phyloP scores from a whole-genome alignment of 1,140 invertebrate species.

The Trichonephila inaurata region DNA sequence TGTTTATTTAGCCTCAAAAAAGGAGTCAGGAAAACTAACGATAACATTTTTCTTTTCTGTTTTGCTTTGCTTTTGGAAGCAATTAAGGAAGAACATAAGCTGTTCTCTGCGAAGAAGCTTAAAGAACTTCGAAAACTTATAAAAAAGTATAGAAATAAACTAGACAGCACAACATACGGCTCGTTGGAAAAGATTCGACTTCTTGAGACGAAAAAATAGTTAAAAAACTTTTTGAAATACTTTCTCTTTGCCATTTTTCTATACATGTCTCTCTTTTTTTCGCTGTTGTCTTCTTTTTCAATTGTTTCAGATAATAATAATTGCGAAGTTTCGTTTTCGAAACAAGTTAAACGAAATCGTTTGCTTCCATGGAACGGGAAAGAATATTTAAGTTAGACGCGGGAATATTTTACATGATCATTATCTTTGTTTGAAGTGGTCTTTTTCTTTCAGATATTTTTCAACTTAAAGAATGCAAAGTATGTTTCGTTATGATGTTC shows the following conservation, averaged over 20 bases:
- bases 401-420: background rate
- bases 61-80: slow-evolving; percentile 6
- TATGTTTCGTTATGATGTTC: too few species aligned
- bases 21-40: slow-evolving; percentile 18
- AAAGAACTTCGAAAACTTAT: background rate
- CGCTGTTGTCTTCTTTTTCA: background rate
- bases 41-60: background rate
- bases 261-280: background rate
- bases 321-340: background rate
- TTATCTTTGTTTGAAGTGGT: background rate
- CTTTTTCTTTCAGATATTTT: background rate
- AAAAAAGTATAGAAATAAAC: slow-evolving; percentile 8
- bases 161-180: background rate
- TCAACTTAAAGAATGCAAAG: background rate
- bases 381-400: background rate
- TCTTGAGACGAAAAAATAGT: slow-evolving; percentile 16
- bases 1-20: slow-evolving; percentile 32
- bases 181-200: background rate
- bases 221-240: slow-evolving; percentile 23
- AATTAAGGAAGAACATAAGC: slow-evolving; percentile 30
- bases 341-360: slow-evolving; percentile 31
- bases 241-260: background rate
- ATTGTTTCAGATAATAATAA: slow-evolving; percentile 39
- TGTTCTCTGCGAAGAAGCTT: background rate
- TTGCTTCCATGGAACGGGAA: background rate